Percentiles rank a stretch among this genome's conserved stretches.
Evolutionary conservation across 2,888 invertebrate genomes (phyloP).

Genomic region (Calameuta pallipes): DNA sequence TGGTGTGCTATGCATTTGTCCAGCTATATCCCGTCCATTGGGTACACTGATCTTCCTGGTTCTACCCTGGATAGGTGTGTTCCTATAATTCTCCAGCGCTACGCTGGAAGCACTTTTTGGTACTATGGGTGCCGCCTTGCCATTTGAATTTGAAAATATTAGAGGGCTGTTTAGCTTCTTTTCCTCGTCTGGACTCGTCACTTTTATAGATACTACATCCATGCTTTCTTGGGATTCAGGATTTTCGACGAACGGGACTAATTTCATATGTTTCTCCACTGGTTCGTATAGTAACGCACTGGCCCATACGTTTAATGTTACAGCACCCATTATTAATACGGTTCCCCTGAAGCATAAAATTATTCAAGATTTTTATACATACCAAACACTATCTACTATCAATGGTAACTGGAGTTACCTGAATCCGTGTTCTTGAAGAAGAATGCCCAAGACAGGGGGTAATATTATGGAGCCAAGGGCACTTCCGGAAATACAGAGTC

Average conservation of each 20-base stretch:
- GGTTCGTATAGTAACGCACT: conserved; percentile 87
- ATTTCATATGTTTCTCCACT: conserved; percentile 82
- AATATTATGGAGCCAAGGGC: conserved; percentile 88
- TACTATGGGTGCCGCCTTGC: conserved; percentile 49
- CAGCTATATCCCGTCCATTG: conserved; percentile 66
- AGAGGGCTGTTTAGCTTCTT: conserved; percentile 40
- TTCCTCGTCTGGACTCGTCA: conserved; percentile 54
- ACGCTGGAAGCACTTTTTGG: conserved; percentile 78
- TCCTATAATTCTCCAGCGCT: conserved; percentile 71
- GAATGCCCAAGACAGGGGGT: conserved; percentile 79
- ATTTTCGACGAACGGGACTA: conserved; percentile 60
- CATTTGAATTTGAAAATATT: conserved; percentile 28
- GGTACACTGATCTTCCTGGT: conserved; percentile 74
- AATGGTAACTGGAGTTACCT: conserved; percentile 67
- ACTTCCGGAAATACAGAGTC: conserved; percentile 89
- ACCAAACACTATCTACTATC: no score
- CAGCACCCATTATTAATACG: conserved; percentile 82
- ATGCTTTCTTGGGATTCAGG: conserved; percentile 57
- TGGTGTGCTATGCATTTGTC: conserved; percentile 75
- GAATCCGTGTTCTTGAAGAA: conserved; percentile 81
- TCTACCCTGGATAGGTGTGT: conserved; percentile 65
- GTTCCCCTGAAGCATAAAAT: conserved; percentile 73
- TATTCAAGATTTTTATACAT: no score
- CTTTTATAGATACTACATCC: conserved; percentile 50
- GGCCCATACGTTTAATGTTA: conserved; percentile 86